Base-by-base conservation (phyloP, 2,888 invertebrate genomes). In the Danaus chrysippus region DNA sequence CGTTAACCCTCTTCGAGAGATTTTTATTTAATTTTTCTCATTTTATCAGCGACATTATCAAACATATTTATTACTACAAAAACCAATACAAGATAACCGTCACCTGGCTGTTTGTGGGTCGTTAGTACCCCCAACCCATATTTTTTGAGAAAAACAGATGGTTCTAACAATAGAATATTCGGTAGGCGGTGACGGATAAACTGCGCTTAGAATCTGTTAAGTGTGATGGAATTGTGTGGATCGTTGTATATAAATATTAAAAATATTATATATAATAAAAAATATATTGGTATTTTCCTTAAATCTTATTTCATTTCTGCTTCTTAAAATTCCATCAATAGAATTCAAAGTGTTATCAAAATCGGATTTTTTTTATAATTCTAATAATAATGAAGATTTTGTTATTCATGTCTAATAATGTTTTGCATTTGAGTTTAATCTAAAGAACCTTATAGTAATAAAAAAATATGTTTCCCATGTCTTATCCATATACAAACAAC, bases 181-280 rank as follows among this genome's bases (percentile, higher is more conserved):
- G 86, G 89, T 85, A 88, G 90, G 90, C 90, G 90, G 87, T 84
- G 89, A 83, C 84, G 79, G 76, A 76, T 84, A 77, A 83, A 83
- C 78, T 76, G 73, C 64, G 73, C 70, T 70, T 70, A 59, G 63
- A 71, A 72, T 69, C 69, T 70, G 74, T 69, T 68, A 70, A 72
- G 77, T 76, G 34, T 49, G 71, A 69, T 68, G 69, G 70, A 62
- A 59, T 75, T 68, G 12, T 68, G 58, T 82, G 83, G 87, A 87
- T 58, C 42, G 6, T 64, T 5, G 15, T 44, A 43, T 1, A 17
- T 53, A 43, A 43, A 53, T 15, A 43, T 17, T 56, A 56, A 19
- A 3, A 5, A 34, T 34, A 6, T 34, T 34, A 34, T 34, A 5
- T 5, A 34, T 34, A 5, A 34, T 3, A 23, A 23, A 23, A 23